phyloP scores from a whole-genome alignment of 1,140 invertebrate genomes.

The Leptonema lineaticorne region DNA sequence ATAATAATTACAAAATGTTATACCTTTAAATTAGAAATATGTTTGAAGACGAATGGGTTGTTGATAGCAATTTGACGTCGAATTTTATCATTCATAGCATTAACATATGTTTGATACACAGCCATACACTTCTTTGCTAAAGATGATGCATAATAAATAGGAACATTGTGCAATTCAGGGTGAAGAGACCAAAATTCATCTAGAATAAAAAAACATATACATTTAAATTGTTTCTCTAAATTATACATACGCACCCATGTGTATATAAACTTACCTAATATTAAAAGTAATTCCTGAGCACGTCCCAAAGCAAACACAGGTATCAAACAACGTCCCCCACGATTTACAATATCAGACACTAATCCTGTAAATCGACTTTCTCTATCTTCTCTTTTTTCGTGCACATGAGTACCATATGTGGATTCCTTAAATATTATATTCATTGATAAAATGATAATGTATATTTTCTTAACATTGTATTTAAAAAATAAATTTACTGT shows the following conservation, averaged over 20 bases:
- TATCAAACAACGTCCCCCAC: slow-evolving; percentile 96
- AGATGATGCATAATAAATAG: slow-evolving; percentile 99
- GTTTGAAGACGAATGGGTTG: slow-evolving; percentile 99
- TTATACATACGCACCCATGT: background rate
- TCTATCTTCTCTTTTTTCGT: slow-evolving; percentile 95
- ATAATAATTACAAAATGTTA: no score
- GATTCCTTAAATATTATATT: slow-evolving; percentile 71
- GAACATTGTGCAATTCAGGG: slow-evolving; percentile 97
- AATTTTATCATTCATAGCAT: slow-evolving; percentile 99
- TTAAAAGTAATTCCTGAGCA: slow-evolving; percentile 94
- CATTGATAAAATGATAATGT: background rate
- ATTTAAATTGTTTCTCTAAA: background rate
- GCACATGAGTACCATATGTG: slow-evolving; percentile 98
- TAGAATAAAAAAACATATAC: slow-evolving; percentile 37
- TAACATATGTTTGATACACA: slow-evolving; percentile 99
- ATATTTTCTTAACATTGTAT: slow-evolving; percentile 20
- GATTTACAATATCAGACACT: slow-evolving; percentile 93
- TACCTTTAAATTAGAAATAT: slow-evolving; percentile 97
- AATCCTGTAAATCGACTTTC: slow-evolving; percentile 93
- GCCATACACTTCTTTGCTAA: slow-evolving; percentile 99
- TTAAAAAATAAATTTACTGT: slow-evolving; percentile 60
- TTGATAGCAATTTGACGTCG: slow-evolving; percentile 94
- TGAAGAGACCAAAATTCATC: slow-evolving; percentile 99
- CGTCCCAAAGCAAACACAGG: slow-evolving; percentile 98
- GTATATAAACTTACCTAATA: slow-evolving; percentile 64